Evolutionary conservation across 2,797 vertebrate genomes (phyloP).

Genomic region (Bovichtus variegatus): DNA sequence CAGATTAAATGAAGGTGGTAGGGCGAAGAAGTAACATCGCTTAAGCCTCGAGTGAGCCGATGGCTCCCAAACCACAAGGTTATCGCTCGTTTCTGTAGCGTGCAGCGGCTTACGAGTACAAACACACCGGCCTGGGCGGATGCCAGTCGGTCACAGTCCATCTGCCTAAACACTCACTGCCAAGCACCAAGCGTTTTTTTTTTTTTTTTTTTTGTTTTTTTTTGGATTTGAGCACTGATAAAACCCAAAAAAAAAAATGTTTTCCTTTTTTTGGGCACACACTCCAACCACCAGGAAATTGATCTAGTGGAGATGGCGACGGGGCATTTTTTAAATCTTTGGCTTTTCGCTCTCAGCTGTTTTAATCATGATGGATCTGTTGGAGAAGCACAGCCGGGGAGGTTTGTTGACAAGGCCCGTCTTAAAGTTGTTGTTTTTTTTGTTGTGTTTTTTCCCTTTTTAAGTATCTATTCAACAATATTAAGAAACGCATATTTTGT

Average conservation of each 20-base stretch:
- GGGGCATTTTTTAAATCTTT: conserved; percentile 39
- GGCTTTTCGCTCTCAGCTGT: conserved; percentile 26
- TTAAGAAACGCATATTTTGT: neutral
- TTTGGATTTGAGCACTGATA: conserved; percentile 8
- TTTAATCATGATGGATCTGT: conserved; percentile 37
- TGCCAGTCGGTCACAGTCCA: conserved; percentile 43
- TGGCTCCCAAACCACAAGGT: conserved; percentile 21
- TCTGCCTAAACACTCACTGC: conserved; percentile 40
- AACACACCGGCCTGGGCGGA: conserved; percentile 31
- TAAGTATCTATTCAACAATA: neutral
- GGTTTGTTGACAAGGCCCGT: conserved; percentile 29
- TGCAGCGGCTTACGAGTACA: conserved; percentile 42
- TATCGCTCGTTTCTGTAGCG: conserved; percentile 46
- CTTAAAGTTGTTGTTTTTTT: neutral
- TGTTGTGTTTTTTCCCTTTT: too few species aligned
- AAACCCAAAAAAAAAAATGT: conserved; percentile 42
- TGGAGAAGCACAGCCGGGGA: conserved; percentile 11
- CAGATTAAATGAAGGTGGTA: conserved; percentile 48
- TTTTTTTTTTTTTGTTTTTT: too few species aligned
- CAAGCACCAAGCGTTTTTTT: conserved; percentile 14
- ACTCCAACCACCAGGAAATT: conserved; percentile 8
- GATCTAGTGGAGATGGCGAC: conserved; percentile 29
- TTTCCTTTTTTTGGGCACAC: conserved; percentile 13
- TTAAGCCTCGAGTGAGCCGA: conserved; percentile 44
- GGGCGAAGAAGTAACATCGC: conserved; percentile 43